Conservation (phyloP, 2,797 vertebrate genomes). For the Pelochelys cantorii region DNA sequence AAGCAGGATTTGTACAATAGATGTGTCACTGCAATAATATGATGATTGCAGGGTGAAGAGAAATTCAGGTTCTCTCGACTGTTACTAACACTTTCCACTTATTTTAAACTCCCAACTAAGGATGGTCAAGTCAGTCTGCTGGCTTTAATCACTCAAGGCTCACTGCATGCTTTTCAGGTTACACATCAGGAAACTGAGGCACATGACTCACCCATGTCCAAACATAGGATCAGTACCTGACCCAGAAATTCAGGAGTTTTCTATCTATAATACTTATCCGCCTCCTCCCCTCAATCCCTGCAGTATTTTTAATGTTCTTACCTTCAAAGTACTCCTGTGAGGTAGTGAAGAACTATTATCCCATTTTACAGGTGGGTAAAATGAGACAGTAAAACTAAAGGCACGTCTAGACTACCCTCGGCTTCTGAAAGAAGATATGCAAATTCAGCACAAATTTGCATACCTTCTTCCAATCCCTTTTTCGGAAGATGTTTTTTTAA, state of each 20-base stretch:
- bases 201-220: neutral
- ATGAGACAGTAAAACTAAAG: neutral
- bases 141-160: neutral
- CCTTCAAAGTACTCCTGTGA: neutral
- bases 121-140: neutral
- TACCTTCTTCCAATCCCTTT: too few species aligned
- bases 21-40: neutral
- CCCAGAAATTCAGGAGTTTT: neutral
- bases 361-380: neutral
- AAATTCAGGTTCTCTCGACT: neutral
- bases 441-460: too few species aligned
- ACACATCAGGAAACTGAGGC: neutral
- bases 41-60: neutral
- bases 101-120: neutral
- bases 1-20: neutral
- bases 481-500: too few species aligned
- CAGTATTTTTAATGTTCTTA: neutral
- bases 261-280: neutral
- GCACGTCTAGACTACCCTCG: too few species aligned
- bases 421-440: too few species aligned
- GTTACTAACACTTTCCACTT: neutral
- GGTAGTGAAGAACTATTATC: neutral
- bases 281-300: neutral
- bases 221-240: neutral
- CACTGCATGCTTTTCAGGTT: neutral